Percentiles rank a stretch among this genome's conserved stretches.
Evolutionary conservation across 30 jellyfish, hydroid and myxozoan genomes (phyloP).

Genomic region (Chironex yamaguchii): DNA sequence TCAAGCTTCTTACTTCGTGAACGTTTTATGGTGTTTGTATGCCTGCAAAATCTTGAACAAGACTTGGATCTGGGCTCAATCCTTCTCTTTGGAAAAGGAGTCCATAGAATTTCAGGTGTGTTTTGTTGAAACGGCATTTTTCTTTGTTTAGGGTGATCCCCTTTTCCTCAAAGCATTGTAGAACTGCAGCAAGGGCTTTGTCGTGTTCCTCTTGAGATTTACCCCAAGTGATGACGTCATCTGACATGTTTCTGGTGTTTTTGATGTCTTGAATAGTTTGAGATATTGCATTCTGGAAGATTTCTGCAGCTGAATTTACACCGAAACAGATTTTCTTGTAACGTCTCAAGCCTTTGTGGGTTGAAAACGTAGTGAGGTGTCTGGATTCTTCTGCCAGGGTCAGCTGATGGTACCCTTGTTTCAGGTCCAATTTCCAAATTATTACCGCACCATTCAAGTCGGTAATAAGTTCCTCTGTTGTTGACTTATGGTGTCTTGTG

Average conservation of each 20-base stretch:
- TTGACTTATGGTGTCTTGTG: conserved; percentile 59
- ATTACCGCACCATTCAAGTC: neutral
- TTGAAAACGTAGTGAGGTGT: conserved; percentile 3
- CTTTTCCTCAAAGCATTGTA: conserved; percentile 31
- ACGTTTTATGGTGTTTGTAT: conserved; percentile 56
- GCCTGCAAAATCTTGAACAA: conserved; percentile 49
- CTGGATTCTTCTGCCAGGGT: conserved; percentile 46
- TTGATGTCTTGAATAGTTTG: conserved; percentile 49
- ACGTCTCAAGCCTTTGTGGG: conserved; percentile 1
- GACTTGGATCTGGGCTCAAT: conserved; percentile 71
- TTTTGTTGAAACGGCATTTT: conserved; percentile 69
- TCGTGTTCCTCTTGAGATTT: conserved; percentile 52
- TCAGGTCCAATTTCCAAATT: neutral
- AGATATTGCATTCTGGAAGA: conserved; percentile 37
- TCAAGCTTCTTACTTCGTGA: neutral
- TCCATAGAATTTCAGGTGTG: conserved; percentile 58
- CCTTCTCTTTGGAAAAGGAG: conserved; percentile 62
- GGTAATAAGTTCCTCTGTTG: neutral
- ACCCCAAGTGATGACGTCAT: conserved; percentile 57
- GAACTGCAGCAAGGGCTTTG: conserved; percentile 6
- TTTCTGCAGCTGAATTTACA: conserved; percentile 7
- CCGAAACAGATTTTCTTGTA: conserved; percentile 15
- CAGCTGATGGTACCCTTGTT: neutral
- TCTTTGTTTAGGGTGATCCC: conserved; percentile 52
- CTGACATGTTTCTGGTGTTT: conserved; percentile 29